These are phyloP conservation scores for Hyperopisus bebe DNA, from an alignment of 2,113 vertebrate species.

Conservation along the genomic window DNA sequence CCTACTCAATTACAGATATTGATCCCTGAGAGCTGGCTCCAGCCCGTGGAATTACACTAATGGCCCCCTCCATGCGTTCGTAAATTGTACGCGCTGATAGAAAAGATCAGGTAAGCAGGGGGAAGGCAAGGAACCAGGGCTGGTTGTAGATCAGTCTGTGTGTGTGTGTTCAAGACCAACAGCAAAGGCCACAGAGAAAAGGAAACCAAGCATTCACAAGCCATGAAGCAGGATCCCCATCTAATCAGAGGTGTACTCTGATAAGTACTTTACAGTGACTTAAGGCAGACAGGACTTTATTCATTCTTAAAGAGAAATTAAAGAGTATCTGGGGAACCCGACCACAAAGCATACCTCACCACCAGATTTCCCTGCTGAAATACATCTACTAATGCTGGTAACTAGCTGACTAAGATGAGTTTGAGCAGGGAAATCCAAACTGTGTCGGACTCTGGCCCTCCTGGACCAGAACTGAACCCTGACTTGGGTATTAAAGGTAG, in stretches of 20 bases:
- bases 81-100: slow-evolving; percentile 28
- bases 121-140: neutral
- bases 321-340: neutral
- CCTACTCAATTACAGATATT: slow-evolving; percentile 43
- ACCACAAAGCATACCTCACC: neutral
- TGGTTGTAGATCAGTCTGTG: neutral
- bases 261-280: neutral
- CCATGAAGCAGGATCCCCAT: neutral
- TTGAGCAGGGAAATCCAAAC: neutral
- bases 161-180: neutral
- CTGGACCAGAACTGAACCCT: neutral
- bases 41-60: slow-evolving; percentile 42
- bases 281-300: neutral
- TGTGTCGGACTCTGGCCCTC: neutral
- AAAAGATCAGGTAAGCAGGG: slow-evolving; percentile 14
- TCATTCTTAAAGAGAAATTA: neutral
- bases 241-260: neutral
- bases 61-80: slow-evolving; percentile 27
- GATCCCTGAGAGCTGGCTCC: slow-evolving; percentile 33
- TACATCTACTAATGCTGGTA: neutral
- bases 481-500: neutral
- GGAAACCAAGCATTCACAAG: neutral
- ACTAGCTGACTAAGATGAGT: neutral
- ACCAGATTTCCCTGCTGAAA: neutral
- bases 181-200: neutral